A percentile compares a stretch with the other conserved stretches of the same genome.
Evolutionary conservation across 2,113 vertebrate species (phyloP).

Genomic region (Ranitomeya imitator): DNA sequence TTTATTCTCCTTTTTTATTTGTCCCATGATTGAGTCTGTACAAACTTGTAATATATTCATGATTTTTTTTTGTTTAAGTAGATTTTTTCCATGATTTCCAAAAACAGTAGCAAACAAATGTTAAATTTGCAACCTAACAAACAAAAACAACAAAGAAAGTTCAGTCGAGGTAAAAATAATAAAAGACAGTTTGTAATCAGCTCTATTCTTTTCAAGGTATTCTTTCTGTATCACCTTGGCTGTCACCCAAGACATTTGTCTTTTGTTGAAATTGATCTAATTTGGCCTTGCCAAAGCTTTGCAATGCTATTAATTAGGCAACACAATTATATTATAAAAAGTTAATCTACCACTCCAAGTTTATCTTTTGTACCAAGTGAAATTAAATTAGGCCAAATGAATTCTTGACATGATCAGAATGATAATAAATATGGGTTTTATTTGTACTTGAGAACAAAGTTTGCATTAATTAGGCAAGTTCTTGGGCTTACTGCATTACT

Average conservation of each 20-base stretch:
- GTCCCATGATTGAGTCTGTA: no score
- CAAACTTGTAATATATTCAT: no score
- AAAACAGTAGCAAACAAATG: background rate
- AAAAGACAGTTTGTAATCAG: background rate
- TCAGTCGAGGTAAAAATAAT: background rate
- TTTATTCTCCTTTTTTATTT: no score
- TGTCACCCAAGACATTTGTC: conserved; percentile 5
- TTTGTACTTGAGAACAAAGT: conserved; percentile 33
- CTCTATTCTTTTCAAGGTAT: background rate
- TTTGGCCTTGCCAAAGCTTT: conserved; percentile 14
- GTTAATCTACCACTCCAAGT: conserved; percentile 36
- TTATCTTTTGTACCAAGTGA: conserved; percentile 37
- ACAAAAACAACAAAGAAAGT: background rate
- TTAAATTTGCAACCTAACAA: background rate
- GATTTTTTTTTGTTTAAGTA: no score
- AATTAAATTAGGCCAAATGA: conserved; percentile 42
- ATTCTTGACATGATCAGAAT: conserved; percentile 42
- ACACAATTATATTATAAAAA: conserved; percentile 33
- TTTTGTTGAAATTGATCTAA: conserved; percentile 6
- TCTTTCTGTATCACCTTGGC: conserved; percentile 18
- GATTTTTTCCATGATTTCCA: no score
- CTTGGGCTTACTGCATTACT: background rate
- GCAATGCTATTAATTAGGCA: conserved; percentile 16
- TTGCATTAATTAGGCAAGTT: conserved; percentile 35
- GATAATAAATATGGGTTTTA: conserved; percentile 18